Evolutionary conservation across 2,113 vertebrate genomes (phyloP), one percentile per base, ranked within the genome.

Genomic region (Myocastor coypus): DNA sequence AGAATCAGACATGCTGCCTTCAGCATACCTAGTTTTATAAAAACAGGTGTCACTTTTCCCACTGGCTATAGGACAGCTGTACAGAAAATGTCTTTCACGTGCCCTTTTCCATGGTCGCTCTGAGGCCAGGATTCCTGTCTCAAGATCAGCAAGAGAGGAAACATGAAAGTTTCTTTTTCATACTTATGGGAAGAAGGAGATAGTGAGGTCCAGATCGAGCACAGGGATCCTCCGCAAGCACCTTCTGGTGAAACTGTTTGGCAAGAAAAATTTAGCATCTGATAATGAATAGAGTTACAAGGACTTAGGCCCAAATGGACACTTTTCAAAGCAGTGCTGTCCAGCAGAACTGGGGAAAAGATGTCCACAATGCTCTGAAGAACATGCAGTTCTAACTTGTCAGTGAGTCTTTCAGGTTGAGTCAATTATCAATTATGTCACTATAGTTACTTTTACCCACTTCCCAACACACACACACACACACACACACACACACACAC

Each of bases 311-410:
- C 30, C 52, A 34, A 93, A 71, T 30, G 42, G 42, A 46, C 5
- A 20, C 24, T 73, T 71, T 86, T 83, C 81, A 87, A 83, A 85
- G 82, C n/a, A 92, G 13, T 14, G 22, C 1, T 89, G 52, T 81
- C 14, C 3, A 52, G 19, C 26, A 88, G 42, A 78, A 61, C 40
- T 68, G 28, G 17, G 85, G n/a, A 78, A 80, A 80, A 89, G 6
- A 86, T 73, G 80, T 82, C 52, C 52, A n/a, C 66, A 59, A 57
- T 30, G 46, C 14, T 22, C 32, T n/a, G 57, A 4, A 28, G 34
- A 57, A 85, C 22, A 61, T 50, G 59, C 7, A 84, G 30, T 84
- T 95, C 93, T 87, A 93, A 87, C n/a, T 85, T 88, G 30, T 52
- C 50, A 75, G 2, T 59, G 71, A 78, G 46, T 77, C 57, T 90